Base-by-base conservation (phyloP, 2,888 invertebrate species). In the Ormyrus pomaceus region DNA sequence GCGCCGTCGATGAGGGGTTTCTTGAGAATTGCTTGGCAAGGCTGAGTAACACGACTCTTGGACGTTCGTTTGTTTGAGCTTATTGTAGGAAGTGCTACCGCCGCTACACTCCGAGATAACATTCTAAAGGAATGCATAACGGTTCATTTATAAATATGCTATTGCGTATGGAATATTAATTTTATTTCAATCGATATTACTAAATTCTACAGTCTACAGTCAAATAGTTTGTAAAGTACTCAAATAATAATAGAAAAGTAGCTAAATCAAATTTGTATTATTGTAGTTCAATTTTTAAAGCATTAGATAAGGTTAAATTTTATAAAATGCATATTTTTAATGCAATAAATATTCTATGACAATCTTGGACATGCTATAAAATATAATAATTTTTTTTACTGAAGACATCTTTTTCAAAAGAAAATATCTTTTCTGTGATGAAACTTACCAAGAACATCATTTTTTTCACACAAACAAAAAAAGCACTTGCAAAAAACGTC, bases 81-180 rank as follows among this genome's bases (percentile, higher is more conserved):
- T 89, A 89, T 83, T 91, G 85, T 85, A 86, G 50, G 61, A 84
- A 0, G 83, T 73, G 46, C 81, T 62, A 19, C 81, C 75, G 9
- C 79, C 72, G 71, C 68, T 84, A 77, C 64, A 82, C 46, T 88
- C 90, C 8, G 89, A 94, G 46, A 95, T 95, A 72, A 95, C 95
- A 86, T 96, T 96, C 84, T 94, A 34, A 34, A 34, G 34, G 95
- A 10, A 56, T 19, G 46, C 8, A 69, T 6, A 55, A 58, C 2
- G 4, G 34, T 34, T 34, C 34, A 10, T 11, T 34, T 5, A 7
- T 19, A 61, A 19, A 34, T 61, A 59, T 45, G 53, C 7, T 7
- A 53, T 9, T 53, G 53, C 7, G 53, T 9, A 10, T 9, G 53
- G 10, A 7, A 62, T 34, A 34, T 34, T 34, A 34, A 34, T 34